phyloP scores from a whole-genome alignment of 2,797 vertebrate genomes.

The Rhodeus uyekii region DNA sequence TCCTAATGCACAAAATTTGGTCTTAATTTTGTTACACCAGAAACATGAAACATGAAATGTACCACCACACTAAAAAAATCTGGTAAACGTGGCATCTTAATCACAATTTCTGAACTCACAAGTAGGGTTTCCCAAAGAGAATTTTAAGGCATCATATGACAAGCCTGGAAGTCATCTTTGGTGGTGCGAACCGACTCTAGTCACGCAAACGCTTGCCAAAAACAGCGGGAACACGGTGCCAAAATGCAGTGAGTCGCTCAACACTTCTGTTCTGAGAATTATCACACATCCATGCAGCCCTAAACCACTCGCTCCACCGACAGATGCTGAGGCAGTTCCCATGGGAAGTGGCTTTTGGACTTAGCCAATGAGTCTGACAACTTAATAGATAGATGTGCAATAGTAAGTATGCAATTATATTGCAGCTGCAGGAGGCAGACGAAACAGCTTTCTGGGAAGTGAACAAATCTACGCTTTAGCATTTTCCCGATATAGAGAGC shows the following conservation, averaged over 20 bases:
- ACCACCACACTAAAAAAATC: not conserved
- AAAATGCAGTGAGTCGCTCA: conserved; percentile 9
- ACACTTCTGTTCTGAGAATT: conserved; percentile 30
- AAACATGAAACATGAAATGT: not conserved
- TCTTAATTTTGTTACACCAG: not conserved
- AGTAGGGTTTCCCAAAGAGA: not conserved
- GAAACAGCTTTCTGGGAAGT: conserved; percentile 27
- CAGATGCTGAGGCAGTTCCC: conserved; percentile 1
- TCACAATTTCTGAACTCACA: not conserved
- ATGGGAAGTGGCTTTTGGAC: conserved; percentile 1
- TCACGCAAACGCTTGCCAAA: conserved; percentile 1
- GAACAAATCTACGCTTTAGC: not conserved
- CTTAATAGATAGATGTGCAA: conserved; percentile 38
- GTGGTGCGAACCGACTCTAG: not conserved
- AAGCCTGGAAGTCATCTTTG: conserved; percentile 13
- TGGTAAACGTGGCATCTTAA: not conserved
- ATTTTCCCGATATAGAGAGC: not conserved
- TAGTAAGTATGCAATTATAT: not conserved
- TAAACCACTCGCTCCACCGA: not conserved
- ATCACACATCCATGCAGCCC: conserved; percentile 12
- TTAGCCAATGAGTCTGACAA: conserved; percentile 17
- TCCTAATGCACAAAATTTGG: not conserved
- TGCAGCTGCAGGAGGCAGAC: conserved; percentile 25
- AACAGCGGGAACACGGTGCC: not conserved
- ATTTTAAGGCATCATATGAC: not conserved